phyloP scores from a whole-genome alignment of 2,888 invertebrate species.

The Ophioninae sp. region DNA sequence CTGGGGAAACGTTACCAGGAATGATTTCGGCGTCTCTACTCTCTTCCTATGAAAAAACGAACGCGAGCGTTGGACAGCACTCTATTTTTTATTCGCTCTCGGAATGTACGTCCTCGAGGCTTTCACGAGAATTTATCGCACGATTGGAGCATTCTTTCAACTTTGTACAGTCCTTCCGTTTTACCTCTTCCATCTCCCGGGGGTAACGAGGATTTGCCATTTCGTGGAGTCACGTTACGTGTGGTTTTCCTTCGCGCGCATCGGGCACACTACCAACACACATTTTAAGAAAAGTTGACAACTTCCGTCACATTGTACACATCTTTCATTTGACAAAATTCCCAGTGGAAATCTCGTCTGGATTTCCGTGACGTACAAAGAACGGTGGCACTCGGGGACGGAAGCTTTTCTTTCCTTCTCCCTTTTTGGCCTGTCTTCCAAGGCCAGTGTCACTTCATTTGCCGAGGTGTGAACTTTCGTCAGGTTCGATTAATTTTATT shows the following conservation, averaged over 20 bases:
- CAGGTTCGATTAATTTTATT: neutral
- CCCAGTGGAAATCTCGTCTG: neutral
- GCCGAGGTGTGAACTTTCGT: neutral
- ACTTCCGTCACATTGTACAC: neutral
- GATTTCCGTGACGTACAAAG: neutral
- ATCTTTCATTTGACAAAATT: neutral
- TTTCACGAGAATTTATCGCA: constrained; percentile 50
- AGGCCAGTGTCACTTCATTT: neutral
- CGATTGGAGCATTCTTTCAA: constrained; percentile 39
- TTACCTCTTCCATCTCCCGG: neutral
- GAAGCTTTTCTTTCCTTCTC: neutral
- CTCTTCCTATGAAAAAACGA: neutral
- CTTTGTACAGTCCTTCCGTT: constrained; percentile 4
- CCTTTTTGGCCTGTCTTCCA: neutral
- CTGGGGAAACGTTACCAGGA: neutral
- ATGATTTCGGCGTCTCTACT: constrained; percentile 8
- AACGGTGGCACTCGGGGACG: neutral
- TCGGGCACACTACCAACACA: constrained; percentile 4
- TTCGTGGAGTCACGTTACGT: constrained; percentile 2
- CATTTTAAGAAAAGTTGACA: neutral
- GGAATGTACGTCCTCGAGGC: constrained; percentile 41
- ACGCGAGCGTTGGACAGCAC: constrained; percentile 1
- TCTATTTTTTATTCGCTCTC: constrained; percentile 43
- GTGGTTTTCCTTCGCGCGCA: constrained; percentile 1
- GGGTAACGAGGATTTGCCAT: neutral